Base-by-base conservation (phyloP, 2,113 vertebrate species). In the Capreolus pygargus region DNA sequence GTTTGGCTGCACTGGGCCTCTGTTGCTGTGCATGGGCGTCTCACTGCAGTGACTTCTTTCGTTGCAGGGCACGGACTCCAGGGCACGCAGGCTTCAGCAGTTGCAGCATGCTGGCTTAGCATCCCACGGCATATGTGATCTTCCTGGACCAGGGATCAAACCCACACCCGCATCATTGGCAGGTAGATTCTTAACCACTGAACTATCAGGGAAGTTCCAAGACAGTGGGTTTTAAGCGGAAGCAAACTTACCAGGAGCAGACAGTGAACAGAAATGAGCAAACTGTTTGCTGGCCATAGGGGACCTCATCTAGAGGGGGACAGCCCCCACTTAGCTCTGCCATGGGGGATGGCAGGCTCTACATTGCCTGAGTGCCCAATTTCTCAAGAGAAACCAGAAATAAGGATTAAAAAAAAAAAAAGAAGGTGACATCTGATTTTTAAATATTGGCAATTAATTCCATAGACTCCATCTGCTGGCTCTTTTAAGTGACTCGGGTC, bases 331-430 rank as follows among this genome's bases (percentile, higher is more conserved):
- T 39, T 28, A 25, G 74, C 82, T 58, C 70, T 7, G 0, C 39
- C 55, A 5, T 0, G 0, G 33, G 36, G 50, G 28, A 39, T 6
- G 4, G 5, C 54, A 36, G 89, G 25, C 30, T 70, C 36, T 1
- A 11, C 5, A 5, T 30, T 21, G 17, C 74, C 89, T 28, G 30
- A 39, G 9, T 21, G 36, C 55, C 86, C 11, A 30, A 30, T 58
- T 94, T 81, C 64, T 67, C 21, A 6, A 43, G 36, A 92, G 55
- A 87, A 90, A 45, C 52, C 52, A 81, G 23, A 88, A 88, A 86
- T 19, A 11, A 33, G 17, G 16, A 15, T 33, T 47, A 33, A 89
- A 28, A 89, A 30, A 10, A 16, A 33, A 30, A n/a, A 12, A 50
- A 50, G 3, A 50, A 50, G 47, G 2, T 33, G 30, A 61, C 43